Evolutionary conservation across 1,140 invertebrate genomes (phyloP), one percentile per base, ranked within the genome.

Genomic region (Neodiprion pinetum): DNA sequence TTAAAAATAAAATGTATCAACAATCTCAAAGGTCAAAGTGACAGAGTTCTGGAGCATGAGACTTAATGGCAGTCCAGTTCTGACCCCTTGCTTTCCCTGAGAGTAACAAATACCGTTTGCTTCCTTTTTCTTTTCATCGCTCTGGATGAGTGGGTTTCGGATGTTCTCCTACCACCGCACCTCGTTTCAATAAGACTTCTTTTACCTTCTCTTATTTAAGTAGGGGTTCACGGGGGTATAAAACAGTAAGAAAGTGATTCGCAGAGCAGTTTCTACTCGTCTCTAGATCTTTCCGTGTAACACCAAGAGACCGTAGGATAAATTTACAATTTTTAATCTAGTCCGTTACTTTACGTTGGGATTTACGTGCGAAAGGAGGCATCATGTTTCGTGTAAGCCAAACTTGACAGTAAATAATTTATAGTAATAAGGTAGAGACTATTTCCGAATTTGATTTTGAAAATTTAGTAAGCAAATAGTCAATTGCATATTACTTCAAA

Each of bases 191-290:
- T 77, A 79, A 78, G 80, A 82, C 81, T 79, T 80, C 84, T 85
- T 83, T 85, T 86, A 83, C 83, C 81, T 84, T 82, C 78, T 83
- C 80, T 74, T 76, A 69, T 76, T 65, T 71, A 70, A 84, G 82
- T 82, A 85, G 85, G 85, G 85, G 80, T 79, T 79, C 70, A 76
- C 75, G 74, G 78, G 79, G 79, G 79, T 87, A 87, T 87, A 87
- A 87, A 87, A 85, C 79, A 72, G 80, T 83, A 83, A 81, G 78
- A 67, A 79, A 74, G 75, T 77, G 75, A 80, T 77, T 78, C 74
- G 70, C 40, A 74, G 74, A 76, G 78, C 80, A 83, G 81, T 83
- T 76, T 74, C 72, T 80, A 70, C 73, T 72, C 77, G 77, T 73
- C 71, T 77, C 72, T 74, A 68, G 14, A 50, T 68, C 53, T 66